These are phyloP conservation scores for Emberiza fucata DNA, from an alignment of 2,113 vertebrate species.

Conservation along the genomic window DNA sequence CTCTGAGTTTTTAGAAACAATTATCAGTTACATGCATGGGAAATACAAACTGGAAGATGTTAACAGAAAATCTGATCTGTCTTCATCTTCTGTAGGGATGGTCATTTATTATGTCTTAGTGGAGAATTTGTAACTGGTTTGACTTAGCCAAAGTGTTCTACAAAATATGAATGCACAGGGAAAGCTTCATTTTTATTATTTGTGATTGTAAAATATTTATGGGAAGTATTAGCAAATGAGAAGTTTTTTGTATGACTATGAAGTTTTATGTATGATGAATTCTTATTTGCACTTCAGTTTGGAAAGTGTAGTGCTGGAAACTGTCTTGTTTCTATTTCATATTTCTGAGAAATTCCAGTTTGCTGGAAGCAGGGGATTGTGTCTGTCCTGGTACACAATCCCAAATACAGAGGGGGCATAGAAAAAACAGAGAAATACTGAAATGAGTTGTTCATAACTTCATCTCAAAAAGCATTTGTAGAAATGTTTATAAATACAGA, in stretches of 20 bases:
- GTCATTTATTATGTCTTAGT: not conserved
- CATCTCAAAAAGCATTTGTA: not conserved
- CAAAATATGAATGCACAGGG: not conserved
- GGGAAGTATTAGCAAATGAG: not conserved
- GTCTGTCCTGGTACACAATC: not conserved
- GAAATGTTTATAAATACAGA: not conserved
- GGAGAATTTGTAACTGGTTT: not conserved
- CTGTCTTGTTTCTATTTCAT: not conserved
- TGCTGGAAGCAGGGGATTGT: not conserved
- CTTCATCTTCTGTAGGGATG: not conserved
- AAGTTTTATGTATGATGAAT: not conserved
- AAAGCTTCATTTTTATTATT: not conserved
- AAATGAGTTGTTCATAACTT: not conserved
- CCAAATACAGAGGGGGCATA: accelerated
- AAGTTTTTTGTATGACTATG: not conserved
- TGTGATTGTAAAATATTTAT: not conserved
- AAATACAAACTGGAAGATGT: not conserved
- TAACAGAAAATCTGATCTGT: not conserved
- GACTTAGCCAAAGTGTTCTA: not conserved
- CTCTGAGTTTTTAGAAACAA: not conserved
- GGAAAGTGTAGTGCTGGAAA: not conserved
- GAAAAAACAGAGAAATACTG: not conserved
- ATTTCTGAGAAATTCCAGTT: not conserved
- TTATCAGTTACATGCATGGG: not conserved
- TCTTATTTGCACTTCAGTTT: not conserved